Evolutionary conservation across 2,113 vertebrate genomes (phyloP).

Genomic region (Oncorhynchus masou): DNA sequence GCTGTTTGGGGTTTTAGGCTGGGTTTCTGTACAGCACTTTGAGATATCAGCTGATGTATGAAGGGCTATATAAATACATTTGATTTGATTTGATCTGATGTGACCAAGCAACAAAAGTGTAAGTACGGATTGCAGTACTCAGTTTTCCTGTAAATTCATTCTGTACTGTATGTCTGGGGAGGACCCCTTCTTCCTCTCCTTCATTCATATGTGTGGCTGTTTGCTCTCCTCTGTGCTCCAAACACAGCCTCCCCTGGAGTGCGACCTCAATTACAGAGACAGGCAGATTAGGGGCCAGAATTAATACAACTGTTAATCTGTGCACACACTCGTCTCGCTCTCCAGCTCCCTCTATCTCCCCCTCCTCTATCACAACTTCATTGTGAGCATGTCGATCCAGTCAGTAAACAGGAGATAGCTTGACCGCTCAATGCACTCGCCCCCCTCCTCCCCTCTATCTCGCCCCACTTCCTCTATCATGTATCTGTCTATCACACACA

Average conservation of each 20-base stretch:
- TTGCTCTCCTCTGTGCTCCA: conserved; percentile 36
- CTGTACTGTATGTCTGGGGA: conserved; percentile 31
- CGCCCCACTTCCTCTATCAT: background rate
- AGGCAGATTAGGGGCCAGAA: conserved; percentile 68
- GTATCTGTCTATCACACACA: background rate
- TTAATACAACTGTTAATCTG: conserved; percentile 69
- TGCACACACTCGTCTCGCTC: conserved; percentile 38
- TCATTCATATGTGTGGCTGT: conserved; percentile 23
- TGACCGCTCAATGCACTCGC: conserved; percentile 5
- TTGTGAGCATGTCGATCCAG: conserved; percentile 33
- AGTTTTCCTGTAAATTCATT: conserved; percentile 35
- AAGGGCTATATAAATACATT: too few species aligned
- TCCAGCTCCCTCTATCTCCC: conserved; percentile 36
- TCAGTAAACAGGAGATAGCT: conserved; percentile 41
- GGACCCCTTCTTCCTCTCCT: conserved; percentile 35
- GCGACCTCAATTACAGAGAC: conserved; percentile 72
- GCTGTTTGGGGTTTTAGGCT: too few species aligned
- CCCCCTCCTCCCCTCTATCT: background rate
- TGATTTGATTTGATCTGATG: too few species aligned
- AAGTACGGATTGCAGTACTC: background rate
- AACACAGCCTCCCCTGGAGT: conserved; percentile 57
- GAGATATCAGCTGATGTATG: too few species aligned
- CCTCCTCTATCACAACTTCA: conserved; percentile 18
- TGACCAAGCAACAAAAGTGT: background rate
- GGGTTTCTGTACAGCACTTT: too few species aligned